Base-by-base conservation (phyloP, 2,113 vertebrate species). In the Otolemur garnettii region DNA sequence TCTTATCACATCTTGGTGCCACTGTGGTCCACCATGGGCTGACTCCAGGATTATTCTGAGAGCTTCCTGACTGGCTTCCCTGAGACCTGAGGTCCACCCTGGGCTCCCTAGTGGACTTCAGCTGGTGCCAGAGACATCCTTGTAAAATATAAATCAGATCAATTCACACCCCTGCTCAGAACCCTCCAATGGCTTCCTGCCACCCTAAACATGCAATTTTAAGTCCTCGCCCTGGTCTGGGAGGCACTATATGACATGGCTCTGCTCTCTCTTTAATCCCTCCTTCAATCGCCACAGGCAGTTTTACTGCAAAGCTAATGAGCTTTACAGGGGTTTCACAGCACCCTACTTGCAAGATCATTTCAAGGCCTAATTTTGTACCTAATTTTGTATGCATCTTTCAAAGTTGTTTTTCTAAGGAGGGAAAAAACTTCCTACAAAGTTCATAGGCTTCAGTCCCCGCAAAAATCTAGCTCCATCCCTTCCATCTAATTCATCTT, bases 171-270 rank as follows among this genome's bases (percentile, higher is more conserved):
- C 3, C 53, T 62, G 53, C 77, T 91, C 59, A 33, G 68, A 59
- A 81, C n/a, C 24, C 50, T 30, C 45, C 57, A 64, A 5, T 64
- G 59, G 57, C 59, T 93, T 77, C n/a, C 85, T 17, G n/a, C n/a
- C 50, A 81, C 28, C 18, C 33, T 60, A 82, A 75, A 75, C 28
- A 90, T 62, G 75, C 60, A 91, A 68, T 68, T 57, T 33, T 50
- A 30, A 71, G 87, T 66, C 50, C 28, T 81, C 7, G 14, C 5
- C 1, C 6, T 53, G 50, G 74, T 50, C 55, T 38, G 5, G 4
- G 3, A 62, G 17, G 5, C 12, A 4, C 75, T 60, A 21, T 35
- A 19, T 45, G 57, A 60, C 7, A 28, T 0, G 7, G 60, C 33
- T 24, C 77, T 22, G n/a, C 30, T 69, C 71, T 53, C 4, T 28